Base-by-base conservation (phyloP, 2,888 invertebrate species). In the Platynereis dumerilii region DNA sequence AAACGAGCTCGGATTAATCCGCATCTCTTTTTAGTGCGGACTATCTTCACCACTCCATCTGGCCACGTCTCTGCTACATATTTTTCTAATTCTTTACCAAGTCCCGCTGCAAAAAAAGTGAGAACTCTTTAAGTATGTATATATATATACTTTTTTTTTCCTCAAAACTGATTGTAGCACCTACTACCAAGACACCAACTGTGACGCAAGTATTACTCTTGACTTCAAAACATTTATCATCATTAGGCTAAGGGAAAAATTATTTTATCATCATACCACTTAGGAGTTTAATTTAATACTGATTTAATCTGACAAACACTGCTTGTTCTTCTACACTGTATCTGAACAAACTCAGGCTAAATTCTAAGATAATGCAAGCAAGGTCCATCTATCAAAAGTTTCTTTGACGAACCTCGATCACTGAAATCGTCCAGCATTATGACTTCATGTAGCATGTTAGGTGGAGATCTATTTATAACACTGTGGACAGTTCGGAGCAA, bases 361-460 rank as follows among this genome's bases (percentile, higher is more conserved):
- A n/a, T n/a, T n/a, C n/a, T n/a, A n/a, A n/a, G n/a, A n/a, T n/a
- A n/a, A n/a, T n/a, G n/a, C n/a, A n/a, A n/a, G n/a, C n/a, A n/a
- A n/a, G n/a, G n/a, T n/a, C n/a, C n/a, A n/a, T n/a, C n/a, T n/a
- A n/a, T n/a, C n/a, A n/a, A n/a, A n/a, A n/a, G n/a, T n/a, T n/a
- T 34, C 34, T 34, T 7, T 12, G 12, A 34, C 34, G 12, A 7
- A 89, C 89, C 87, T 83, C 88, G 88, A 45, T 92, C 91, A 72
- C 95, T 95, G 83, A 90, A 90, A 85, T 98, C 97, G 81, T 98
- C 96, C n/a, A 97, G 91, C 12, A 98, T 86, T 77, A 98, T 91
- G 65, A 98, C 91, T 86, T 98, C 96, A 80, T 93, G 91, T 17
- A 98, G 86, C 76, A 91, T 88, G 69, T 85, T 87, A 72, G 85